Conservation (phyloP, 2,797 vertebrate genomes). For the Rhynchonycteris naso region DNA sequence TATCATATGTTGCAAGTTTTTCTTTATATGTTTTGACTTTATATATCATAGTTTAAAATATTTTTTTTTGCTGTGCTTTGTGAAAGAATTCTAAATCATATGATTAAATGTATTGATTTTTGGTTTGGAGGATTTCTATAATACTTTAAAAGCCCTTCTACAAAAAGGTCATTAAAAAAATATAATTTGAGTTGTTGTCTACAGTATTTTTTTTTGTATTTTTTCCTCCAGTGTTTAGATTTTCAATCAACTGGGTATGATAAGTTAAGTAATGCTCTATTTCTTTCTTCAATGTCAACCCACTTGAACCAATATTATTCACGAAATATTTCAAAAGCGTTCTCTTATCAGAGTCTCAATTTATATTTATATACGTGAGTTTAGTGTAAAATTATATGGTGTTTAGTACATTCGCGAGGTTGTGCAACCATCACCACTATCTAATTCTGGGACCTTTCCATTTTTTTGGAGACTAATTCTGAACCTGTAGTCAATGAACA, state of each 20-base stretch:
- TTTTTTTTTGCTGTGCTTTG: not conserved
- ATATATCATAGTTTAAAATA: not conserved
- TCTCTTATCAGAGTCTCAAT: not conserved
- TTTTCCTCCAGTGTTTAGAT: not conserved
- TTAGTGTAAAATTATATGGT: not conserved
- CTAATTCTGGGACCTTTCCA: not conserved
- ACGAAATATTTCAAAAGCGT: not conserved
- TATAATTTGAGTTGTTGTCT: not conserved
- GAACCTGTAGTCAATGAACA: not conserved
- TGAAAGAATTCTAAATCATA: not conserved
- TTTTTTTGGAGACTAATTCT: not conserved
- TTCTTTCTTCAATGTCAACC: not conserved
- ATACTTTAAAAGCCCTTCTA: not conserved
- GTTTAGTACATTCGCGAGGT: not conserved
- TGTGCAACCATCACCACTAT: not conserved
- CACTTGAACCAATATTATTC: not conserved
- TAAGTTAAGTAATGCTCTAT: not conserved
- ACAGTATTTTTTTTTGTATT: not conserved
- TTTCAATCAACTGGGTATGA: not conserved
- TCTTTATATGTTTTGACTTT: slow-evolving; percentile 18
- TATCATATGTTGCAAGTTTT: not conserved
- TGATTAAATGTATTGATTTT: not conserved
- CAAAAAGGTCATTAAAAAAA: not conserved
- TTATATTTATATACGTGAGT: not conserved
- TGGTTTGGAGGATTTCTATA: not conserved